phyloP scores from a whole-genome alignment of 2,888 invertebrate genomes.

The Prosapia bicincta region DNA sequence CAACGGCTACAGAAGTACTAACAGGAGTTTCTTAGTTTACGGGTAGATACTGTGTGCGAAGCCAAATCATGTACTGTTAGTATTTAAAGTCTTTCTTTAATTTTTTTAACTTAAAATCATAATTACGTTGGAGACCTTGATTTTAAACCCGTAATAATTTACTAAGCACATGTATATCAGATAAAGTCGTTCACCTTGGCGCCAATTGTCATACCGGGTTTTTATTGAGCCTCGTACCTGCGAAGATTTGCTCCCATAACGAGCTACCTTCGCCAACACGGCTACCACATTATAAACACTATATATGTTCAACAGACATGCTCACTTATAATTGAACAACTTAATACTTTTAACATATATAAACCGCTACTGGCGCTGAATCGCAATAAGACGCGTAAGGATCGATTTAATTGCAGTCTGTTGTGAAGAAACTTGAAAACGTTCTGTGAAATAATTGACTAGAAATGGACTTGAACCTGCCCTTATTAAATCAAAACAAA shows the following conservation, averaged over 20 bases:
- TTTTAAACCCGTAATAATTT: not conserved
- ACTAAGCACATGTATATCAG: not conserved
- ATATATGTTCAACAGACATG: not conserved
- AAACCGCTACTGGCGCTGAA: no score
- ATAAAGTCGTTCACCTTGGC: not conserved
- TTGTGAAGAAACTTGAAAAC: not conserved
- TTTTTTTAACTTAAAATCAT: no score
- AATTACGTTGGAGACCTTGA: not conserved
- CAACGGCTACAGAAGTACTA: no score
- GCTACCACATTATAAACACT: not conserved
- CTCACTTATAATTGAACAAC: not conserved
- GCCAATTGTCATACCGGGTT: not conserved
- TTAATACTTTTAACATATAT: not conserved
- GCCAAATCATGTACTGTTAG: no score
- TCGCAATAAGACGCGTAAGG: not conserved
- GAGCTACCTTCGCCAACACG: no score
- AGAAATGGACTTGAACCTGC: not conserved
- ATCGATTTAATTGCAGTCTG: not conserved
- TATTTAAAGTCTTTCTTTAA: no score
- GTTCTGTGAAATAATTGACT: not conserved
- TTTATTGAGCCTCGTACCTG: not conserved
- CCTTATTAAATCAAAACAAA: not conserved
- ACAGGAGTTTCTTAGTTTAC: no score
- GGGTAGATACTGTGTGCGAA: no score
- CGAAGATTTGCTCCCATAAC: not conserved